phyloP scores from a whole-genome alignment of 2,113 vertebrate genomes.

The Oryzias melastigma region DNA sequence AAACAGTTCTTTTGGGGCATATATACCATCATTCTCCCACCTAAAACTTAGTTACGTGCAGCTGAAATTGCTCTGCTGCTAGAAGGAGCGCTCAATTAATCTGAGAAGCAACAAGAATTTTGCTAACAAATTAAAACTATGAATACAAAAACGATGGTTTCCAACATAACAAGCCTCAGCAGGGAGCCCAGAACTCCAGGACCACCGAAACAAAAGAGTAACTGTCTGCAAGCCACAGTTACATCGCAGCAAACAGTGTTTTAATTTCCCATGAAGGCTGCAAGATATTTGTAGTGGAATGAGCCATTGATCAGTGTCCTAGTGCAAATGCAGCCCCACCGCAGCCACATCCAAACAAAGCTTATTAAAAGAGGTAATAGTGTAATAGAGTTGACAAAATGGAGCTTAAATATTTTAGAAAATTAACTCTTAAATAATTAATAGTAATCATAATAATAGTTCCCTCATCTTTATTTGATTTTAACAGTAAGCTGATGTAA shows the following conservation, averaged over 20 bases:
- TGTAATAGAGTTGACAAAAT: no score
- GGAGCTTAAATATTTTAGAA: no score
- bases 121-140: conserved; percentile 9
- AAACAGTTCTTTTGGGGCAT: no score
- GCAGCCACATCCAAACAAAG: no score
- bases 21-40: no score
- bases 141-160: neutral
- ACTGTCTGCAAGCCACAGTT: neutral
- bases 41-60: neutral
- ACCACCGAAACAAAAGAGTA: neutral
- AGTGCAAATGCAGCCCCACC: no score
- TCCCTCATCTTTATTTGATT: no score
- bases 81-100: neutral
- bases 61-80: neutral
- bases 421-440: no score
- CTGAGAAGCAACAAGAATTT: conserved; percentile 2
- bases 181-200: neutral
- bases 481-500: no score
- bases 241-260: neutral
- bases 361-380: no score
- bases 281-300: neutral
- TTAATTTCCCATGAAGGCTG: neutral
- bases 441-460: no score
- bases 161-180: neutral
- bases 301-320: no score